A percentile compares a stretch with the other conserved stretches of the same genome.
These are phyloP conservation scores for Mobula hypostoma DNA, from an alignment of 2,113 vertebrate species.

Conservation along the genomic window DNA sequence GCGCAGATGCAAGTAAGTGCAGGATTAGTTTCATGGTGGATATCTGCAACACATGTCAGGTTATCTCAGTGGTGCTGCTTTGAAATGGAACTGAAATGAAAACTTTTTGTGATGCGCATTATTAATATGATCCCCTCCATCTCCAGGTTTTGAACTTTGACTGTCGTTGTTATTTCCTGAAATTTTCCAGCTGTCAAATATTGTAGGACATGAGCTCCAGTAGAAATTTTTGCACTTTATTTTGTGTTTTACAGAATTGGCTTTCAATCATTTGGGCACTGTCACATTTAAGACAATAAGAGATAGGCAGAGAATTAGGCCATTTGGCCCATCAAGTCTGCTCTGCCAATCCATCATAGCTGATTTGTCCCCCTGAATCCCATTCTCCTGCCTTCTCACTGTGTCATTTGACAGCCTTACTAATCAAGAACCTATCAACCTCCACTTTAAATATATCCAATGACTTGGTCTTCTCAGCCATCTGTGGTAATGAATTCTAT, in stretches of 20 bases:
- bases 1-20: constrained; percentile 88
- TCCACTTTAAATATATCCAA: too few species aligned
- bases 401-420: too few species aligned
- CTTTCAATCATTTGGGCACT: background rate
- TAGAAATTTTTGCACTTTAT: background rate
- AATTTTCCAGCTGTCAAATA: background rate
- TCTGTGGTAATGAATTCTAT: too few species aligned
- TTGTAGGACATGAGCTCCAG: too few species aligned
- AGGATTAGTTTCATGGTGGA: background rate
- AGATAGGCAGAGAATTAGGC: too few species aligned
- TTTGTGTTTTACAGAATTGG: background rate
- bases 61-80: background rate
- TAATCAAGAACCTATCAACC: too few species aligned
- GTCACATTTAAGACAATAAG: too few species aligned
- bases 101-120: background rate
- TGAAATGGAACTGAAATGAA: background rate
- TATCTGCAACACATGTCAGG: background rate
- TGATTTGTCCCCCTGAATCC: too few species aligned
- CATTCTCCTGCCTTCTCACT: too few species aligned
- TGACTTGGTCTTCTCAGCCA: too few species aligned
- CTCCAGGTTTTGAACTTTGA: background rate
- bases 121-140: background rate
- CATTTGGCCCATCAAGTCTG: too few species aligned
- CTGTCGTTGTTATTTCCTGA: background rate
- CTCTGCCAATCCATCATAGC: too few species aligned